Evolutionary conservation across 2,888 invertebrate genomes (phyloP).

Genomic region (Masnerella sp.): DNA sequence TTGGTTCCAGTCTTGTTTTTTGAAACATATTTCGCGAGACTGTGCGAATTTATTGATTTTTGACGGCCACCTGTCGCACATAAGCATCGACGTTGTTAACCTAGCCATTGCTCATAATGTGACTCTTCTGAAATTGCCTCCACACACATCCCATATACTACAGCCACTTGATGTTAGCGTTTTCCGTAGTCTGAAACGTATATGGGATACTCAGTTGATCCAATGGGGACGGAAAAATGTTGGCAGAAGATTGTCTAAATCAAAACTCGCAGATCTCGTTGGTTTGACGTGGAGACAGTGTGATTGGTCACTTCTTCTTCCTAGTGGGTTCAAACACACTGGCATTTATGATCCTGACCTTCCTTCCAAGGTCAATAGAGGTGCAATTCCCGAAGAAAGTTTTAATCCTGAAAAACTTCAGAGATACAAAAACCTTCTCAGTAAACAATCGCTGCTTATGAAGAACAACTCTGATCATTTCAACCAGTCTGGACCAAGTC

Average conservation of each 20-base stretch:
- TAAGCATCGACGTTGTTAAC: conserved; percentile 17
- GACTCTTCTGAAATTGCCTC: conserved; percentile 22
- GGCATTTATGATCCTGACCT: conserved; percentile 10
- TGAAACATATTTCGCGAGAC: not conserved
- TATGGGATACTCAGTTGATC: not conserved
- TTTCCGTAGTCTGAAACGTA: conserved; percentile 2
- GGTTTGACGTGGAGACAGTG: conserved; percentile 15
- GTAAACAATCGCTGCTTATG: too few relatives aligned
- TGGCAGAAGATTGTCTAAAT: conserved; percentile 12
- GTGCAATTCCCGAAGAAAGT: not conserved
- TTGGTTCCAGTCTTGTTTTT: conserved; percentile 6
- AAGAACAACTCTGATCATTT: not conserved
- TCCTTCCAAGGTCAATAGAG: not conserved
- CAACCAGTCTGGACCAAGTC: not conserved
- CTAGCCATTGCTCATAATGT: conserved; percentile 11
- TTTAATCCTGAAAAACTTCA: conserved; percentile 8
- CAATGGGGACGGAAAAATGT: conserved; percentile 24
- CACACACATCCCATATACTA: conserved; percentile 39
- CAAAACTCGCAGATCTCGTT: conserved; percentile 1
- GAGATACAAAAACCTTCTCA: conserved; percentile 11
- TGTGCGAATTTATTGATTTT: conserved; percentile 15
- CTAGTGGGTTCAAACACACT: conserved; percentile 8
- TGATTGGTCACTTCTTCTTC: not conserved
- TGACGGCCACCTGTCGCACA: conserved; percentile 28
- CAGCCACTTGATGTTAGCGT: conserved; percentile 31